Conservation (phyloP, 2,797 vertebrate species). For the Thripadectes ignobilis region DNA sequence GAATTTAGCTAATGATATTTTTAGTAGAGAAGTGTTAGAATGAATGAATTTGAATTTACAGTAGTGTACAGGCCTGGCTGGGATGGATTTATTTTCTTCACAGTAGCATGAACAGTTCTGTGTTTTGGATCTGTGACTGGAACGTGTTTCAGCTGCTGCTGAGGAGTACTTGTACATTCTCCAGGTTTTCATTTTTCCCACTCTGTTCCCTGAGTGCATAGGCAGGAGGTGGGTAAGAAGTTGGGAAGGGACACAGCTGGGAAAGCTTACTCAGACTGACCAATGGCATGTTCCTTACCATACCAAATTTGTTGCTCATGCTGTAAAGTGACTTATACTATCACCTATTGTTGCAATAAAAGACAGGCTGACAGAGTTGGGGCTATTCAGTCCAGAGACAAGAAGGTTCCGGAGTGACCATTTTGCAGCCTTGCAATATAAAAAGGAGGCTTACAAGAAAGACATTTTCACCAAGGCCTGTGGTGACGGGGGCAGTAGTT, state of each 20-base stretch:
- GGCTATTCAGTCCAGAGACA: neutral
- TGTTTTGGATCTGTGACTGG: neutral
- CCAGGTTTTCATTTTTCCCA: neutral
- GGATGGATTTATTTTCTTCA: neutral
- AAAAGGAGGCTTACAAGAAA: neutral
- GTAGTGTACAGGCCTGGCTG: neutral
- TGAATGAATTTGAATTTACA: neutral
- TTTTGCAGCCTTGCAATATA: neutral
- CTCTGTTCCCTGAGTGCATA: neutral
- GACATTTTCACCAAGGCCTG: neutral
- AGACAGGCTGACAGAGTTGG: neutral
- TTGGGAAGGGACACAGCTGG: neutral
- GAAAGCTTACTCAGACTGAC: neutral
- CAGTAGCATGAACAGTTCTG: neutral
- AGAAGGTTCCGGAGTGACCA: neutral
- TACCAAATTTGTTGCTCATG: neutral
- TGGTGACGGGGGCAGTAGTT: neutral
- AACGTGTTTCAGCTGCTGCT: neutral
- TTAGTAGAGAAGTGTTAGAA: neutral
- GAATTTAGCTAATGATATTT: neutral
- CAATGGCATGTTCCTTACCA: neutral
- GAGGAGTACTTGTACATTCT: neutral
- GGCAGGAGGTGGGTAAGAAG: neutral
- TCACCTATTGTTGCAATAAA: neutral
- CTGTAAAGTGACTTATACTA: neutral